Conservation (phyloP, 35 echinoderm and acorn worm species). For the Chiridota heheva region DNA sequence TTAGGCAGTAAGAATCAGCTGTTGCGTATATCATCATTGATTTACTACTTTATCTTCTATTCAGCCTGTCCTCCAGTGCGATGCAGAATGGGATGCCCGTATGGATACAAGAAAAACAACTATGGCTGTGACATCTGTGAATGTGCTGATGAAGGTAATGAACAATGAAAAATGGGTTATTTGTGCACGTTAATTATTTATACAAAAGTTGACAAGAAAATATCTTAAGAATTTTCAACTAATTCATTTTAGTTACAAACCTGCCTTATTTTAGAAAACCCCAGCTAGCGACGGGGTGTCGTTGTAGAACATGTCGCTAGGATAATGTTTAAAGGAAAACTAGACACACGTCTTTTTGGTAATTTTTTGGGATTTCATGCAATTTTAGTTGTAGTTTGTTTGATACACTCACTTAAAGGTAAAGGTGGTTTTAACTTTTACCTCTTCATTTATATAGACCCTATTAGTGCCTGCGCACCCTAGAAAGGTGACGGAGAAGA, state of each 20-base stretch:
- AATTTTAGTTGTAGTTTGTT: too few relatives aligned
- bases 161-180: neutral
- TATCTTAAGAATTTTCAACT: neutral
- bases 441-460: too few relatives aligned
- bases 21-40: neutral
- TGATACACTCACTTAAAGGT: too few relatives aligned
- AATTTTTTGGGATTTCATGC: too few relatives aligned
- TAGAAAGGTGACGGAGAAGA: neutral
- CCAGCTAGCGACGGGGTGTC: too few relatives aligned
- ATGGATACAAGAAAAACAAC: slow-evolving; percentile 39
- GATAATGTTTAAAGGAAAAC: too few relatives aligned
- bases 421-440: too few relatives aligned
- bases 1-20: neutral
- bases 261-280: neutral
- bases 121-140: slow-evolving; percentile 51
- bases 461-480: neutral
- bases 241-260: neutral
- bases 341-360: too few relatives aligned
- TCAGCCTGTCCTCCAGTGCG: neutral
- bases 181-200: neutral
- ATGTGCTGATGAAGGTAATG: slow-evolving; percentile 16
- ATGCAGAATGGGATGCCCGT: slow-evolving; percentile 38
- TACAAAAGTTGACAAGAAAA: neutral
- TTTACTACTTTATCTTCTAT: neutral
- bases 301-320: too few relatives aligned